Evolutionary conservation across 2,888 invertebrate species (phyloP).

Genomic region (Criorhina ranunculi): DNA sequence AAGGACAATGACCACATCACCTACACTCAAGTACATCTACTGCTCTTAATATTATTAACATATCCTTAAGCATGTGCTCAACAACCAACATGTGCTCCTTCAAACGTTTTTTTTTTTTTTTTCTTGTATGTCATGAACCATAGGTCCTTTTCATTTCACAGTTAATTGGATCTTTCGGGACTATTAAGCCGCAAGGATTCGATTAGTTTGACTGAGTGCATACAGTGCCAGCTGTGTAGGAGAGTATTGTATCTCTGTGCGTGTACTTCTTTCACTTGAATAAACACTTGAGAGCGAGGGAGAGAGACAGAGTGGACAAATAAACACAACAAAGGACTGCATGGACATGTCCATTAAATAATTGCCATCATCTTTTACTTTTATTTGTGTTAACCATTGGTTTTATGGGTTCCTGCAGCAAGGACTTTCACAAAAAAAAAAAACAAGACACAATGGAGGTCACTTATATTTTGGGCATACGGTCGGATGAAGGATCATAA

Average conservation of each 20-base stretch:
- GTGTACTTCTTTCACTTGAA: constrained; percentile 46
- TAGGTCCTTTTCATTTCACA: constrained; percentile 64
- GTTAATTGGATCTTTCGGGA: constrained; percentile 68
- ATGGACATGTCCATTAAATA: constrained; percentile 60
- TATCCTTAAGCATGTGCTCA: constrained; percentile 42
- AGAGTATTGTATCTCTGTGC: constrained; percentile 6
- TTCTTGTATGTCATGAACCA: constrained; percentile 10
- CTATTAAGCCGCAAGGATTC: constrained; percentile 63
- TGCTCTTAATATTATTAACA: constrained; percentile 42
- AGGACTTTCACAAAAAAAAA: constrained; percentile 7
- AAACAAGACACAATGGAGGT: constrained; percentile 11
- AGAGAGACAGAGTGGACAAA: not conserved
- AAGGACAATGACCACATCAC: constrained; percentile 8
- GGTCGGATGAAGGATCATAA: constrained; percentile 41
- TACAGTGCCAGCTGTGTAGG: not conserved
- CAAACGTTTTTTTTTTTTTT: not conserved
- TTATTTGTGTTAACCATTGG: constrained; percentile 50
- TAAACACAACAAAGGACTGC: constrained; percentile 12
- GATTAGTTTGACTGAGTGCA: constrained; percentile 48
- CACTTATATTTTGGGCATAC: constrained; percentile 14
- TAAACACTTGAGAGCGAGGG: constrained; percentile 24
- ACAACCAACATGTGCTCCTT: constrained; percentile 23
- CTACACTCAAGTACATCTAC: not conserved
- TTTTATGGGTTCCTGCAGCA: constrained; percentile 30
- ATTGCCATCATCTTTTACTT: constrained; percentile 66